Conservation (phyloP, 2,888 invertebrate species). For the Drosophila eohydei region DNA sequence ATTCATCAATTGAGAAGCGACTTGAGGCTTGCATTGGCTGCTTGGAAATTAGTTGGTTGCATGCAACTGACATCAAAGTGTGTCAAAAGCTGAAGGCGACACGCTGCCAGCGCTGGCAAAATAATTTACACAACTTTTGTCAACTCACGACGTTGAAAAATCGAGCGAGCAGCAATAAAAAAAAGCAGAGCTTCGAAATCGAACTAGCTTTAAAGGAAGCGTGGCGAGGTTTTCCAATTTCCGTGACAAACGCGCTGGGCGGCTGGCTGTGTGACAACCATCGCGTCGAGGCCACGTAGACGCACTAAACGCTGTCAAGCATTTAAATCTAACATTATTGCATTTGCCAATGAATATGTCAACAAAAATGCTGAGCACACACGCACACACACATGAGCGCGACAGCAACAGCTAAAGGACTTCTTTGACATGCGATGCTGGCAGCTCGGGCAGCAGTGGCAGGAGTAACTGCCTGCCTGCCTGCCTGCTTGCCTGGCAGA, state of each 20-base stretch:
- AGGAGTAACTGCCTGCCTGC: constrained; percentile 2
- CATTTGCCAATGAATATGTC: constrained; percentile 78
- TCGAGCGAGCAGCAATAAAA: constrained; percentile 9
- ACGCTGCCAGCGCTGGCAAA: constrained; percentile 60
- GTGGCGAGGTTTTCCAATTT: constrained; percentile 68
- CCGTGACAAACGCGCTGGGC: constrained; percentile 64
- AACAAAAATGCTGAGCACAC: constrained; percentile 65
- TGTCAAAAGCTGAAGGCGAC: constrained; percentile 55
- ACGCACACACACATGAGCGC: constrained; percentile 44
- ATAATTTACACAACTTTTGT: constrained; percentile 76
- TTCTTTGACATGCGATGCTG: constrained; percentile 41
- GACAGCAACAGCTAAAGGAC: constrained; percentile 26
- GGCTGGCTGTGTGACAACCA: constrained; percentile 7
- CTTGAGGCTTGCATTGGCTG: constrained; percentile 18
- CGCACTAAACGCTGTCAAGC: constrained; percentile 59
- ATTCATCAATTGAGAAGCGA: constrained; percentile 58
- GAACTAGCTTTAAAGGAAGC: constrained; percentile 36
- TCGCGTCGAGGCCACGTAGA: constrained; percentile 37
- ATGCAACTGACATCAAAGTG: constrained; percentile 78
- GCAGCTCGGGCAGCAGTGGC: background rate
- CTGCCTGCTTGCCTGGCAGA: constrained; percentile 38
- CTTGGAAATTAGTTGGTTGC: constrained; percentile 61
- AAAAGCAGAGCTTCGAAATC: background rate
- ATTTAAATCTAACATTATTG: constrained; percentile 79
- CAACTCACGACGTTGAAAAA: constrained; percentile 56